Base-by-base conservation (phyloP, 1,140 invertebrate genomes). In the Drosophila sulfurigaster region DNA sequence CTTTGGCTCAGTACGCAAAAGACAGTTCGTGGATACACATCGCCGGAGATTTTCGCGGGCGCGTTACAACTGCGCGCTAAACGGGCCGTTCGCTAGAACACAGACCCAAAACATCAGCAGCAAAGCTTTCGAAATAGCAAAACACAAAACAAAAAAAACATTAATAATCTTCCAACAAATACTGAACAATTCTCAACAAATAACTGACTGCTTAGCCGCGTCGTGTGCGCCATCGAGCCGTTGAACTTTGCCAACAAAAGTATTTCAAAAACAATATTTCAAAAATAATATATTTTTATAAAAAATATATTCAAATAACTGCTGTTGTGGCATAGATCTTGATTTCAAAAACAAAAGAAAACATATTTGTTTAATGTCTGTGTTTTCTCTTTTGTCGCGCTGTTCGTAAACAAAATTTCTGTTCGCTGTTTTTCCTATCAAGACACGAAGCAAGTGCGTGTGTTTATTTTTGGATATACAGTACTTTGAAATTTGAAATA, bases 21-120 rank as follows among this genome's bases (percentile, higher is more conserved):
- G 82, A 69, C 78, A 79, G 79, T 83, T 76, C 69, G 85, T 76
- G 85, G 83, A 89, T 78, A 89, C 70, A 81, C 85, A 88, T 66
- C 82, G 79, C 28, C 38, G 30, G 15, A 63, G 48, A 67, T 35
- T 65, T 25, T 66, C 59, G 74, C 41, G 60, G 10, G 30, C 46
- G 78, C 75, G 75, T 58, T 75, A 58, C 59, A 68, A 73, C 64
- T 77, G 81, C 81, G 81, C 76, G 74, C 81, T 78, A 74, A 59
- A 62, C 80, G 85, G 74, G 56, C 43, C 65, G 72, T 75, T 75
- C 72, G 73, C 38, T 49, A 62, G 66, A 75, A 65, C 68, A 72
- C 41, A 72, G 56, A 76, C 60, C 74, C 62, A 30, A 58, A 58
- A 70, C 5, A 62, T 20, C 54, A 68, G 63, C 70, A 48, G 58